Base-by-base conservation (phyloP, 1,140 invertebrate species). In the Lanistes nyassanus region DNA sequence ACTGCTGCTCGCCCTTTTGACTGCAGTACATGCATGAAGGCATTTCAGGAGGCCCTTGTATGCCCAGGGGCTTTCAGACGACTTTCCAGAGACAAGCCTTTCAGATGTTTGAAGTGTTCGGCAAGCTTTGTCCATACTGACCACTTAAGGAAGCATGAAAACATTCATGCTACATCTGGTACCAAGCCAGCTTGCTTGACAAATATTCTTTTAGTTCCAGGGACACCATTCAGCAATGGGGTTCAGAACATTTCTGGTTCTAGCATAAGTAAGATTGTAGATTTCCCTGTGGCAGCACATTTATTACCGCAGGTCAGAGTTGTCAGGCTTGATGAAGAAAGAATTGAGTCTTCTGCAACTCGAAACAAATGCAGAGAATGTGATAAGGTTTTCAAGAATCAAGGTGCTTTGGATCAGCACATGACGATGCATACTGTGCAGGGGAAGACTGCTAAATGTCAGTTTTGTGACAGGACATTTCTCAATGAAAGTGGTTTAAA, bases 1-100 rank as follows among this genome's bases (percentile, higher is more conserved):
- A 72, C 70, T 26, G 70, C 70, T 26, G 53, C 70, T n/a, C 55
- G 37, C 21, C 70, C 70, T 11, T 72, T 56, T 53, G 56, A 72
- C 36, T 72, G 70, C 56, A 26, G 2, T 9, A 60, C 19, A 13
- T 72, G 70, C 70, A 31, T 60, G 37, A 36, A 53, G 29, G 70
- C 70, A 21, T 72, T 60, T 42, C 55, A 42, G 29, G 21, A 37
- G 56, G 70, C 70, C 29, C 70, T 72, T 19, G 7, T n/a, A 16
- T 72, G 70, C 36, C 70, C 70, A 16, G 5, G 55, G 6, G 55
- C 70, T 3, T 72, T 72, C 37, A 37, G 70, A 31, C 55, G 19
- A 9, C 56, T 39, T 42, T 37, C 55, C 19, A 53, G 60, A 39
- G 29, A 60, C 55, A 72, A 72, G 55, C 56, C 70, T 4, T 62